Evolutionary conservation across 2,888 invertebrate genomes (phyloP).

Genomic region (Baronia brevicornis): DNA sequence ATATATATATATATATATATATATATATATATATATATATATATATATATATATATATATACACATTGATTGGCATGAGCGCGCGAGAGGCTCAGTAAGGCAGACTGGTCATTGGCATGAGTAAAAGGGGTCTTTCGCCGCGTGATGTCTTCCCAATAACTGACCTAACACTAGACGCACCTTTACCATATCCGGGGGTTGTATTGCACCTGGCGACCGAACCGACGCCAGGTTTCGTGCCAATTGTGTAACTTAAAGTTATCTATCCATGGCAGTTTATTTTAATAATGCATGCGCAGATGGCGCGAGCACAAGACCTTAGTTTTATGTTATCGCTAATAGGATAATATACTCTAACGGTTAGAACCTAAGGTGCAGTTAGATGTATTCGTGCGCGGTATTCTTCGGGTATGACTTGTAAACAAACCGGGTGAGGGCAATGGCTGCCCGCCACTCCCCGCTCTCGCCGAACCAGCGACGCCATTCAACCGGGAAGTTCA

Average conservation of each 20-base stretch:
- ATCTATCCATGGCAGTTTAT: conserved; percentile 64
- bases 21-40: no score
- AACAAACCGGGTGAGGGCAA: conserved; percentile 73
- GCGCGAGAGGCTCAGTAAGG: conserved; percentile 39
- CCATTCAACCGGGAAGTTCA: conserved; percentile 75
- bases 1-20: no score
- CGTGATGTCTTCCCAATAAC: conserved; percentile 43
- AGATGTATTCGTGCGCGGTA: conserved; percentile 28
- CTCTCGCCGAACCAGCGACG: conserved; percentile 51
- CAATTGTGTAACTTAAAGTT: conserved; percentile 15
- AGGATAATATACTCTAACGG: conserved; percentile 50
- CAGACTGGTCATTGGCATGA: conserved; percentile 51
- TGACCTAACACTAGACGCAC: conserved; percentile 62
- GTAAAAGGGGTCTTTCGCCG: conserved; percentile 36
- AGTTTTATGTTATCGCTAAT: conserved; percentile 23
- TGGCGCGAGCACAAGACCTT: conserved; percentile 64
- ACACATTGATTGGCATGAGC: conserved; percentile 1
- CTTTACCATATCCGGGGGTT: conserved; percentile 35
- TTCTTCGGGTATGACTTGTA: conserved; percentile 52
- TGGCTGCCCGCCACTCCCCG: conserved; percentile 70
- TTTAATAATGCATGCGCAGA: conserved; percentile 66
- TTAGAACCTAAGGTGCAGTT: conserved; percentile 46
- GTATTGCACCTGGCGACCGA: conserved; percentile 56
- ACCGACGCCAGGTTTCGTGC: conserved; percentile 9
- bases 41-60: no score